These are phyloP conservation scores for Lepidothrix coronata DNA, from an alignment of 2,113 vertebrate genomes.

Conservation along the genomic window DNA sequence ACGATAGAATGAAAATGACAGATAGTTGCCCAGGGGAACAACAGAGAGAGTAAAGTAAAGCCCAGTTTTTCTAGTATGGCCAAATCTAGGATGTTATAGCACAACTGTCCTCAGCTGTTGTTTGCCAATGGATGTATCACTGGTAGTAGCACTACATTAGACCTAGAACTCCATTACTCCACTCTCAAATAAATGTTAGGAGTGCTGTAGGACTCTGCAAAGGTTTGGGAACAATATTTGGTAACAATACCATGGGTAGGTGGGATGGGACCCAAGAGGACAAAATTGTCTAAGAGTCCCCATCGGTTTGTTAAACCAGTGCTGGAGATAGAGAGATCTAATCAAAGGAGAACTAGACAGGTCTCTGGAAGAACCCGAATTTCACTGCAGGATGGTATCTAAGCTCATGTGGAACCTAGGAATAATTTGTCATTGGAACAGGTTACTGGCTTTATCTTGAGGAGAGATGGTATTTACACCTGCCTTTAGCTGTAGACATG, in stretches of 20 bases:
- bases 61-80: background rate
- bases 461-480: background rate
- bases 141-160: background rate
- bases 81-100: background rate
- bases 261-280: background rate
- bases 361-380: background rate
- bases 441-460: background rate
- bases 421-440: background rate
- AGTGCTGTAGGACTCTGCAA: background rate
- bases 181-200: background rate
- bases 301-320: background rate
- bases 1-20: background rate
- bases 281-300: background rate
- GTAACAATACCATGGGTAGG: background rate
- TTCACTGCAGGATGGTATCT: background rate
- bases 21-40: background rate
- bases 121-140: background rate
- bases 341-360: background rate
- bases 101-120: background rate
- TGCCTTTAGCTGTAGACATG: background rate
- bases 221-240: background rate
- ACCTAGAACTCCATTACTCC: background rate
- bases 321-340: background rate
- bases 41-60: background rate
- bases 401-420: background rate